A percentile compares a stretch with the other conserved stretches of the same genome.
Conservation (phyloP, 2,113 vertebrate species). For the Vulpes lagopus region DNA sequence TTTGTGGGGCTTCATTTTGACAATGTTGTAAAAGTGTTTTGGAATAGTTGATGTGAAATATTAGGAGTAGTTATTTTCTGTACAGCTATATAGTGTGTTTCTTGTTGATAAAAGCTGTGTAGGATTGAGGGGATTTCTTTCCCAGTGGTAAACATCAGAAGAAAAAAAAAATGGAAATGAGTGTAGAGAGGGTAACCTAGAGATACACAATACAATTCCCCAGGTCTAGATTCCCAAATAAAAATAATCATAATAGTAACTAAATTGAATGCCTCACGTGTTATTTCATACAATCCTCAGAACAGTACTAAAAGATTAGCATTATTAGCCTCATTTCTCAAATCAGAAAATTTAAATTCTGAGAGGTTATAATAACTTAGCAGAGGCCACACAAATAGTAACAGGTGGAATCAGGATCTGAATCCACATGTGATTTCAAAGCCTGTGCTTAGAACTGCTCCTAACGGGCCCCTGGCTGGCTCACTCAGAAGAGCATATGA, state of each 20-base stretch:
- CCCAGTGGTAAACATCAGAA: neutral
- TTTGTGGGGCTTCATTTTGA: constrained; percentile 41
- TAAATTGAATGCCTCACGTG: constrained; percentile 5
- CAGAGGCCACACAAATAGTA: neutral
- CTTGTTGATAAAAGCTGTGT: neutral
- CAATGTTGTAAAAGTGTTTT: constrained; percentile 35
- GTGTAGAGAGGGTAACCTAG: constrained; percentile 13
- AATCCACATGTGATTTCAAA: constrained; percentile 9
- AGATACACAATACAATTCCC: neutral
- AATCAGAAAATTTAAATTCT: constrained; percentile 27
- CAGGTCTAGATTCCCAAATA: constrained; percentile 19
- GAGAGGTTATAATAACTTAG: neutral
- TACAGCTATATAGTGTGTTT: neutral
- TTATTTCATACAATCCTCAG: neutral
- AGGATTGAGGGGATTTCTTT: neutral
- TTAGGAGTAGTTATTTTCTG: constrained; percentile 27
- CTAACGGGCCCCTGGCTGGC: too few relatives aligned
- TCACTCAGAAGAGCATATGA: too few relatives aligned
- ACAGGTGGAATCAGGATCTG: neutral
- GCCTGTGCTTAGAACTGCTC: neutral
- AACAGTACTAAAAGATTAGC: neutral
- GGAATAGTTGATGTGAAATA: constrained; percentile 28
- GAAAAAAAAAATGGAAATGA: neutral
- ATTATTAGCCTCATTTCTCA: constrained; percentile 9
- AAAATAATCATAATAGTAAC: constrained; percentile 4